These are phyloP conservation scores for Pavo muticus DNA, from an alignment of 2,113 vertebrate species.

Conservation along the genomic window DNA sequence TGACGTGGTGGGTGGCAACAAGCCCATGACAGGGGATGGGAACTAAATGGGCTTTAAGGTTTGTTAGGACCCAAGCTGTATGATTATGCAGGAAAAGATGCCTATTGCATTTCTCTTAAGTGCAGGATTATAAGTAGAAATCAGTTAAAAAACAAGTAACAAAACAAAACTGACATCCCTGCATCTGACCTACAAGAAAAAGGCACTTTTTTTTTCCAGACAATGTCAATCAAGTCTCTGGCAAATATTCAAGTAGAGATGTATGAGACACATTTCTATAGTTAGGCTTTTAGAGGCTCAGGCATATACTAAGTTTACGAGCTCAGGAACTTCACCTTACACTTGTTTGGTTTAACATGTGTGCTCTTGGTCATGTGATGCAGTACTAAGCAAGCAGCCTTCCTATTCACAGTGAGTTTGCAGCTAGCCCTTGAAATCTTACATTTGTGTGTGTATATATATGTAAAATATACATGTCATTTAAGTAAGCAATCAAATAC, in stretches of 20 bases:
- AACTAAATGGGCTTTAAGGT: no score
- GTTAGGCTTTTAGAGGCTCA: neutral
- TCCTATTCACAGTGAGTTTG: neutral
- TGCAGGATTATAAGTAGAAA: neutral
- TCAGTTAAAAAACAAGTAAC: neutral
- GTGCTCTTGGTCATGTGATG: no score
- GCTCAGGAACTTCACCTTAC: neutral
- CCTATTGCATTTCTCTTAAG: neutral
- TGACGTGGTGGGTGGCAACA: no score
- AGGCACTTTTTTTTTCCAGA: neutral
- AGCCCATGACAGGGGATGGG: no score
- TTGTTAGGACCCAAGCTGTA: no score
- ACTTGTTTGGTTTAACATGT: neutral
- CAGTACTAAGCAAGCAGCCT: neutral
- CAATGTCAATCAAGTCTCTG: neutral
- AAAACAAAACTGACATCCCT: neutral
- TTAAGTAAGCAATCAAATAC: neutral
- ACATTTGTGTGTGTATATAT: neutral
- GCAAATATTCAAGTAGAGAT: neutral
- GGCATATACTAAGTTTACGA: accelerated
- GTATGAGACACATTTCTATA: neutral
- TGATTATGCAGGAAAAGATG: neutral
- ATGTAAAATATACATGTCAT: neutral
- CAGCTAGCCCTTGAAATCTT: neutral
- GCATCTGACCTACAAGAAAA: neutral